Percentiles rank a stretch among this genome's conserved stretches.
phyloP scores from a whole-genome alignment of 2,888 invertebrate genomes.

The Agelastica alni region DNA sequence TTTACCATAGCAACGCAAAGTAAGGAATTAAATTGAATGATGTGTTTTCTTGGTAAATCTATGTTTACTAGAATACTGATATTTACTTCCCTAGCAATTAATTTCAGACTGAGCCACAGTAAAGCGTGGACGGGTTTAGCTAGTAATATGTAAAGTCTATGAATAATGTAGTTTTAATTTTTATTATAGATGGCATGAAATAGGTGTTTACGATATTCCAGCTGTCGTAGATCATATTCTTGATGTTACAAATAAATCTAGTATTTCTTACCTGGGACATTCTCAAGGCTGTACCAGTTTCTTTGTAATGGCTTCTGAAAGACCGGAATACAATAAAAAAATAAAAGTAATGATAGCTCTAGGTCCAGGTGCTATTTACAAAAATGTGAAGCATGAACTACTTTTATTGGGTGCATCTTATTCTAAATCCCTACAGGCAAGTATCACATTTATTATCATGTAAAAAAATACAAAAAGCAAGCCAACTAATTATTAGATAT shows the following conservation, averaged over 20 bases:
- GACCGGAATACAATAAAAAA: constrained; percentile 67
- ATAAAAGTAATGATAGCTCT: constrained; percentile 67
- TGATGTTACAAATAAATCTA: constrained; percentile 59
- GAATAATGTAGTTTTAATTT: neutral
- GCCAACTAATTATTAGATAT: no score
- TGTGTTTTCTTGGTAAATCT: no score
- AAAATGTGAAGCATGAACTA: constrained; percentile 28
- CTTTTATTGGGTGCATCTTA: constrained; percentile 14
- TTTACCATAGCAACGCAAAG: no score
- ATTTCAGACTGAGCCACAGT: no score
- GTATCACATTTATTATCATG: neutral
- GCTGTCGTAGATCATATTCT: constrained; percentile 75
- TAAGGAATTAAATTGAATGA: no score
- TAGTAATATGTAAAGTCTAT: no score
- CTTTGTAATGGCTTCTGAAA: constrained; percentile 66
- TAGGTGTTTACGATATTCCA: constrained; percentile 77
- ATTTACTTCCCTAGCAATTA: no score
- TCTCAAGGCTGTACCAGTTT: constrained; percentile 74
- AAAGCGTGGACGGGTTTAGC: no score
- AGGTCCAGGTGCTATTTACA: constrained; percentile 68
- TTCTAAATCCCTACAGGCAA: constrained; percentile 26
- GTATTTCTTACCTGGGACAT: constrained; percentile 77
- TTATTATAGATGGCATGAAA: constrained; percentile 74
- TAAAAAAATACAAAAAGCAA: neutral
- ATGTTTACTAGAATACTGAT: no score